Evolutionary conservation across 2,113 vertebrate species (phyloP), one percentile per base, ranked within the genome.

Genomic region (Equus quagga): DNA sequence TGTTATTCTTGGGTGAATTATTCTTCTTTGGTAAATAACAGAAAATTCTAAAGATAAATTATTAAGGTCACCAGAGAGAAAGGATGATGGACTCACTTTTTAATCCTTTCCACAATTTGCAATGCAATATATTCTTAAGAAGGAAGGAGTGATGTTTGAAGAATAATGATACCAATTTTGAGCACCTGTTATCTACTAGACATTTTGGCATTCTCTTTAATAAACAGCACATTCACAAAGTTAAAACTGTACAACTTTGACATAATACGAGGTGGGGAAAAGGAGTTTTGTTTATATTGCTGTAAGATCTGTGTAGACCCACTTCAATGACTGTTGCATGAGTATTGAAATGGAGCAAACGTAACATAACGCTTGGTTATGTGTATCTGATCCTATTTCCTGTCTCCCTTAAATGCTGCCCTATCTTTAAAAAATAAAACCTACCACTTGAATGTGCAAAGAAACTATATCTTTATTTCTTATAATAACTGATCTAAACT

Each of bases 351-450:
- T 93, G 69, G 49, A 67, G 60, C 46, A 85, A 78, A 78, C 33
- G n/a, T 85, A 65, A 64, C 49, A 65, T 28, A 64, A 33, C n/a
- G 17, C 41, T 75, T 62, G 56, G 44, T 92, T 41, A 33, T 75
- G 58, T 65, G 18, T 92, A 65, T 64, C 44, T 86, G 49, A 67
- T 67, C 44, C 60, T 75, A 41, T 54, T 93, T 93, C 28, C 58
- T 76, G 4, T 67, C 9, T 44, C 28, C 10, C 36, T 33, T 78
- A 67, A 86, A 67, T 86, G 49, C 51, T 78, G 26, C 36, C 19
- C 72, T 58, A 8, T 86, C 56, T 84, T 46, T 93, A 67, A 86
- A 78, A 93, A 86, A 41, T 67, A 93, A 67, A 85, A 93, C 49
- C 17, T 93, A 78, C 36, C 6, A 28, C 36, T 26, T 86, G 31